Evolutionary conservation across 2,888 invertebrate genomes (phyloP).

Genomic region (Agrochola macilenta): DNA sequence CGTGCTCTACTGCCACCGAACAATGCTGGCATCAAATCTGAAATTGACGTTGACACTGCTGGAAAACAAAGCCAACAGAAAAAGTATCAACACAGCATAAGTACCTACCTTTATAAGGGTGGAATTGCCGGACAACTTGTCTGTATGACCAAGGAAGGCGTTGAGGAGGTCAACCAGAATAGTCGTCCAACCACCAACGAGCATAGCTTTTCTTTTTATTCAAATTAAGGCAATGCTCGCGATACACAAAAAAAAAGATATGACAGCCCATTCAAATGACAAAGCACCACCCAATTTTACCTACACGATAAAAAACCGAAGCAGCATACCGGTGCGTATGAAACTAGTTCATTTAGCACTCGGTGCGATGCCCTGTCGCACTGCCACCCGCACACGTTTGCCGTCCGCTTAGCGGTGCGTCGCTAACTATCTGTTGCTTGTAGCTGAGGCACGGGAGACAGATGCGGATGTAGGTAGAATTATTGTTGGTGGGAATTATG

Average conservation of each 20-base stretch:
- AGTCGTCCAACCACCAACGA: not conserved
- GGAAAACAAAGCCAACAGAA: not conserved
- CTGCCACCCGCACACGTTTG: conserved; percentile 88
- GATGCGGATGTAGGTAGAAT: conserved; percentile 62
- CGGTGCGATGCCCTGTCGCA: conserved; percentile 85
- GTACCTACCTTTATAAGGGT: not conserved
- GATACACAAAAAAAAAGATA: conserved; percentile 40
- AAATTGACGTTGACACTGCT: not conserved
- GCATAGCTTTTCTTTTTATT: not conserved
- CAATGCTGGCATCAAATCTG: not conserved
- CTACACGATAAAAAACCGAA: conserved; percentile 58
- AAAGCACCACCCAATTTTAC: conserved; percentile 57
- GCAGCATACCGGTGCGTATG: conserved; percentile 68
- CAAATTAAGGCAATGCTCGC: not conserved
- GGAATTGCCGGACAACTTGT: not conserved
- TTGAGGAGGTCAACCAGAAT: not conserved
- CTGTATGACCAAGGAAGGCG: not conserved
- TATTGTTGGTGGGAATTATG: not conserved
- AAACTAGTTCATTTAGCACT: conserved; percentile 88
- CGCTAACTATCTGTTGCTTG: conserved; percentile 84
- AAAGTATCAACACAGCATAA: not conserved
- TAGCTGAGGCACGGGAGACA: conserved; percentile 61
- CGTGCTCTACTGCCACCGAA: no score
- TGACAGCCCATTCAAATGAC: conserved; percentile 40
- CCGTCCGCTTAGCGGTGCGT: conserved; percentile 83